Base-by-base conservation (phyloP, 2,888 invertebrate species). In the Ennomos quercinarius region DNA sequence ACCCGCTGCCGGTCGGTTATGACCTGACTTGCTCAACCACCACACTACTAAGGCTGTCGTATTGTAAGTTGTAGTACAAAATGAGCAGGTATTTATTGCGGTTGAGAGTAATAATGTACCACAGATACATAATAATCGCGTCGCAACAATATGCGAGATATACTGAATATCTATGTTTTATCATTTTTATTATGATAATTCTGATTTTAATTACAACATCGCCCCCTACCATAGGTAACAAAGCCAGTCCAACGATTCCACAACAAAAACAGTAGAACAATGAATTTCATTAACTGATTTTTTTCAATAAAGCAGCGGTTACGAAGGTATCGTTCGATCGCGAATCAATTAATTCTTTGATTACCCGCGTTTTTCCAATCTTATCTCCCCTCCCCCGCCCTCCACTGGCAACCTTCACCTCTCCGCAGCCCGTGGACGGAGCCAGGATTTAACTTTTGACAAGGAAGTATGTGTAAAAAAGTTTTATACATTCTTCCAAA, bases 261-360 rank as follows among this genome's bases (percentile, higher is more conserved):
- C 13, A 27, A 44, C 42, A 57, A 51, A 48, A 61, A 57, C 43
- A 47, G 57, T 52, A 53, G 38, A 52, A 58, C 61, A 64, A 62
- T 66, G 61, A 56, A 49, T 57, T 58, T 55, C 39, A 58, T 56
- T 51, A 60, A 57, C 53, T 36, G 58, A 58, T 57, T 65, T 63
- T 55, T 59, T 59, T 56, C 59, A 61, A 63, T 57, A 60, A 42
- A 46, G 45, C 44, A 54, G 39, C 44, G 60, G 36, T 43, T 39
- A 8, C 41, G 42, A 46, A 41, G 59, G 45, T 53, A 52, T 60
- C 60, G 41, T 54, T 46, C 67, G 60, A 64, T 69, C 72, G 56
- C 70, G 71, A 73, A 77, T 78, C 80, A 78, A 80, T 81, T 79
- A 80, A 80, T 80, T 79, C 78, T 73, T 73, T 74, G 74, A 80